Base-by-base conservation (phyloP, 2,888 invertebrate genomes). In the Dorcus hopei region DNA sequence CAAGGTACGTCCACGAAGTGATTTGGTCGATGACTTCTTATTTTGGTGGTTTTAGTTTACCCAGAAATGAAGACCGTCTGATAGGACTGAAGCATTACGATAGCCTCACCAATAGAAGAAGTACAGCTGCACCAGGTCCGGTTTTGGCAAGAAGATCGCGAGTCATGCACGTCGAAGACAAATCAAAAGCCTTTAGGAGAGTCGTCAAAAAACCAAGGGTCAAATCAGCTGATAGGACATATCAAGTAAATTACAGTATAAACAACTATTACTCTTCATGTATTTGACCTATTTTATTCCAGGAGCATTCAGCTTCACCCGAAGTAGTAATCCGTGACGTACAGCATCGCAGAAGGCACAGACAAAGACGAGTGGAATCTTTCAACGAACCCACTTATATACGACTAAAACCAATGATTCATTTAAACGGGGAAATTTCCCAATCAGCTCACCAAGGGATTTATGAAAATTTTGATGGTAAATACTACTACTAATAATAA, bases 401-500 rank as follows among this genome's bases (percentile, higher is more conserved):
- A 33, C 70, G 82, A 66, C 76, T 83, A 14, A 83, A 83, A 62
- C 77, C 84, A 11, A 84, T 84, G 0, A 84, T 84, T 2, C 87
- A 87, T 70, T 85, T 83, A 74, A 82, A 82, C 61, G 87, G 87
- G 3, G 85, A 87, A 74, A 85, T 85, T 3, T 83, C 85, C 0
- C 83, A 82, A 65, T 83, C 85, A 59, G 81, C 75, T 33, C 26
- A 33, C 5, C 26, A 33, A 33, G 26, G 26, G 6, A 33, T 33
- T 7, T 33, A 33, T 6, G 26, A 33, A 33, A 33, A 33, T 33
- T 33, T 33, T 6, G 26, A 33, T 33, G 26, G 26, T 33, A 33
- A 33, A 33, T 26, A n/a, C n/a, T n/a, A n/a, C n/a, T n/a, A n/a
- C n/a, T n/a, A 26, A 26, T 3, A 5, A 5, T 2, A 5, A 26